phyloP scores from a whole-genome alignment of 1,140 invertebrate genomes.

The Whitmania pigra region DNA sequence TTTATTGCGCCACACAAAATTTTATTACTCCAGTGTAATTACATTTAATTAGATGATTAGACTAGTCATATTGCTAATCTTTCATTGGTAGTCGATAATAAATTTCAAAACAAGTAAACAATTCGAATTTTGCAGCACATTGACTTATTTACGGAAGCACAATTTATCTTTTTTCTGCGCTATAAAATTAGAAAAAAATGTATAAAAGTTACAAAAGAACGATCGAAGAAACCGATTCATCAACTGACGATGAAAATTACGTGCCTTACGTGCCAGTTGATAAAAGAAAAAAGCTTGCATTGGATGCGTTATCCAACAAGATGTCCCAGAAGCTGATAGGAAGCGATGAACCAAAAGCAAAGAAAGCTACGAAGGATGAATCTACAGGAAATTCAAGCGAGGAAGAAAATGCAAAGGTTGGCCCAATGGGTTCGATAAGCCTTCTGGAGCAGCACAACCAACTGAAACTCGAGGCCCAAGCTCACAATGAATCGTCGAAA shows the following conservation, averaged over 20 bases:
- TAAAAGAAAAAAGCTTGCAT: constrained; percentile 51
- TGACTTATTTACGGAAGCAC: too few relatives aligned
- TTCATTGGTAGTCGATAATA: too few relatives aligned
- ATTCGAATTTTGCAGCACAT: too few relatives aligned
- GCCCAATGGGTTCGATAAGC: constrained; percentile 77
- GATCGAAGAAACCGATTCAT: too few relatives aligned
- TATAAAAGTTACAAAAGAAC: too few relatives aligned
- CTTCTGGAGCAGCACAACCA: constrained; percentile 89
- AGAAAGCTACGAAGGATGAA: not conserved
- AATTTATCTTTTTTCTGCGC: too few relatives aligned
- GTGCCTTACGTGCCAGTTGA: constrained; percentile 80
- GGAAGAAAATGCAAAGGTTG: constrained; percentile 50
- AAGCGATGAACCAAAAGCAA: not conserved
- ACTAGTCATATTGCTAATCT: too few relatives aligned
- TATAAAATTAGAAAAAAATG: too few relatives aligned
- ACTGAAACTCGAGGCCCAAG: constrained; percentile 86
- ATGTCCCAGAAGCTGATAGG: not conserved
- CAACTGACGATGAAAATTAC: constrained; percentile 56
- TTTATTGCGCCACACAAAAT: too few relatives aligned
- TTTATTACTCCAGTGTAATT: too few relatives aligned
- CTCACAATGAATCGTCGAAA: constrained; percentile 79
- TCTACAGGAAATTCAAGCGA: constrained; percentile 33
- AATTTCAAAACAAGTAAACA: too few relatives aligned
- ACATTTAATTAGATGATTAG: too few relatives aligned
- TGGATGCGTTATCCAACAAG: not conserved